These are phyloP conservation scores for Rhopilema esculentum DNA, from an alignment of 30 jellyfish, hydroid and myxozoan species.

Conservation along the genomic window DNA sequence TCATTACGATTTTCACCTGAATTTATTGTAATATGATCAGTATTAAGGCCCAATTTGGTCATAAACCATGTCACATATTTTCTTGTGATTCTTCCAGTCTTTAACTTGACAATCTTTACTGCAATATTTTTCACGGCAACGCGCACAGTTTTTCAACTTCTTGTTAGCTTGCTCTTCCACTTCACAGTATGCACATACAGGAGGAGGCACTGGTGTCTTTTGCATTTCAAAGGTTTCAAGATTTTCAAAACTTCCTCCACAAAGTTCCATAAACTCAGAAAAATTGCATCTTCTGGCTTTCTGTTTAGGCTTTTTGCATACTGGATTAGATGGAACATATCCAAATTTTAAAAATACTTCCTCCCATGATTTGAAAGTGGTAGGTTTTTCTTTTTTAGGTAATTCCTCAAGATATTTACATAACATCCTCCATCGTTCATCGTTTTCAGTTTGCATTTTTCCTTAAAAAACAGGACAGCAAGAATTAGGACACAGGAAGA, in stretches of 20 bases:
- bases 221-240: conserved; percentile 30
- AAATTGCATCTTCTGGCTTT: conserved; percentile 26
- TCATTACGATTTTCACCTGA: background rate
- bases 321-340: conserved; percentile 20
- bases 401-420: conserved; percentile 9
- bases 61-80: conserved; percentile 16
- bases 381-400: conserved; percentile 32
- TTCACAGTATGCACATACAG: conserved; percentile 24
- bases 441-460: conserved; percentile 17
- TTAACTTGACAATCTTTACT: conserved; percentile 31
- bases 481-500: background rate
- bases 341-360: conserved; percentile 18
- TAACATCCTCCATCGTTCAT: conserved; percentile 13
- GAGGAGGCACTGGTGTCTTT: conserved; percentile 37
- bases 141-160: conserved; percentile 21
- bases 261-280: conserved; percentile 42
- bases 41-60: background rate
- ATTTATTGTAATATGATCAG: background rate
- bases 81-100: conserved; percentile 46
- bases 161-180: background rate
- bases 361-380: conserved; percentile 26
- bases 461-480: background rate
- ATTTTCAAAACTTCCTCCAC: conserved; percentile 24
- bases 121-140: conserved; percentile 52
- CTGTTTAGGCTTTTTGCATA: conserved; percentile 10